These are phyloP conservation scores for Manis pentadactyla DNA, from an alignment of 2,797 vertebrate species.

Conservation along the genomic window DNA sequence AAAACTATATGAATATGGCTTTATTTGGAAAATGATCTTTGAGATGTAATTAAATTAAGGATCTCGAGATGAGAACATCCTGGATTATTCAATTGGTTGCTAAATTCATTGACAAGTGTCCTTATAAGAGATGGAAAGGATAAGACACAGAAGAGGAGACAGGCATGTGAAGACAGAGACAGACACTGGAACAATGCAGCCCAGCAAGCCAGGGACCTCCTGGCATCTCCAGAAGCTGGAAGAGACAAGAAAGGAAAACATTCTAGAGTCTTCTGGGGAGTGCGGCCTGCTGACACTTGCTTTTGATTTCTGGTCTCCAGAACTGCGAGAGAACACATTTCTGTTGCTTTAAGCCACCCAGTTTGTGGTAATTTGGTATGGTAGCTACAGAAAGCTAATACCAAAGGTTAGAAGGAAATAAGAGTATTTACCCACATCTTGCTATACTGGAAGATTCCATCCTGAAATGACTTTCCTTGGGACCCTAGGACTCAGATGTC, in stretches of 20 bases:
- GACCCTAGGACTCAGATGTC: not conserved
- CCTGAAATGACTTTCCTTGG: not conserved
- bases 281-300: too few species aligned
- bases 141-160: not conserved
- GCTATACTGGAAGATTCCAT: not conserved
- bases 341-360: not conserved
- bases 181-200: not conserved
- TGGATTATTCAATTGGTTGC: not conserved
- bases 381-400: not conserved
- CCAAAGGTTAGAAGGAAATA: not conserved
- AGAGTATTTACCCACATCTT: not conserved
- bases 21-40: not conserved
- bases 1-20: not conserved
- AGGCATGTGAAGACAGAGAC: not conserved
- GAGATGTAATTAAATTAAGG: not conserved
- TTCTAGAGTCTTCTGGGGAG: not conserved
- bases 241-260: not conserved
- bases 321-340: too few species aligned
- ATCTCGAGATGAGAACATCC: not conserved
- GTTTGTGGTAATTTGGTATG: not conserved
- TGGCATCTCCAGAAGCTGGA: not conserved
- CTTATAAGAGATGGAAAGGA: not conserved
- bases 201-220: not conserved
- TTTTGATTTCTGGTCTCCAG: too few species aligned
- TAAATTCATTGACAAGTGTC: not conserved